These are phyloP conservation scores for Pollenia angustigena DNA, from an alignment of 2,888 invertebrate genomes.

Conservation along the genomic window DNA sequence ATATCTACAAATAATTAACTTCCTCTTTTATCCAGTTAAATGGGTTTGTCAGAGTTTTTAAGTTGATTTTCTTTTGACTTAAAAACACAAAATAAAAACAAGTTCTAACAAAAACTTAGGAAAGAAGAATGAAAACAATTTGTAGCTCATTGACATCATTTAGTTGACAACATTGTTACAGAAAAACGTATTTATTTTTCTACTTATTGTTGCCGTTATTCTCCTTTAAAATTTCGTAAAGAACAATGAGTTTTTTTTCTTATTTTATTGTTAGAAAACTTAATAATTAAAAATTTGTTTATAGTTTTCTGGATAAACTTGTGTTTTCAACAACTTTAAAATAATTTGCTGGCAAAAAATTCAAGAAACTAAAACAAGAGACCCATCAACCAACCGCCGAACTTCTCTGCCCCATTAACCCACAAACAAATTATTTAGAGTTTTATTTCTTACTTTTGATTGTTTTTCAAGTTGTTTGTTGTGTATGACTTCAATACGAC, in stretches of 20 bases:
- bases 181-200: constrained; percentile 6
- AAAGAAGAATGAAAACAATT: constrained; percentile 24
- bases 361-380: constrained; percentile 12
- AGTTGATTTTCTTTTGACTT: constrained; percentile 13
- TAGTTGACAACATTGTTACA: constrained; percentile 27
- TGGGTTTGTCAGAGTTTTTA: constrained; percentile 28
- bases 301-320: constrained; percentile 34
- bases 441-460: constrained; percentile 2
- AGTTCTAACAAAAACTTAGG: not conserved
- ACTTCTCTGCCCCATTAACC: constrained; percentile 39
- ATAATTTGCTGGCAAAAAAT: constrained; percentile 18
- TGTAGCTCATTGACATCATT: constrained; percentile 35
- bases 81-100: not conserved
- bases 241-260: constrained; percentile 34
- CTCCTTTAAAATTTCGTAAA: not conserved
- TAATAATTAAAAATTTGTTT: constrained; percentile 35
- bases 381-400: not conserved
- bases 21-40: constrained; percentile 51
- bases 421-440: constrained; percentile 29
- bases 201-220: constrained; percentile 13
- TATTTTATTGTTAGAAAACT: constrained; percentile 36
- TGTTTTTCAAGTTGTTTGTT: constrained; percentile 25
- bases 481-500: constrained; percentile 51
- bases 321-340: constrained; percentile 49
- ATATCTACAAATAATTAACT: constrained; percentile 54